Base-by-base conservation (phyloP, 1,140 invertebrate genomes). In the Hirudo medicinalis region DNA sequence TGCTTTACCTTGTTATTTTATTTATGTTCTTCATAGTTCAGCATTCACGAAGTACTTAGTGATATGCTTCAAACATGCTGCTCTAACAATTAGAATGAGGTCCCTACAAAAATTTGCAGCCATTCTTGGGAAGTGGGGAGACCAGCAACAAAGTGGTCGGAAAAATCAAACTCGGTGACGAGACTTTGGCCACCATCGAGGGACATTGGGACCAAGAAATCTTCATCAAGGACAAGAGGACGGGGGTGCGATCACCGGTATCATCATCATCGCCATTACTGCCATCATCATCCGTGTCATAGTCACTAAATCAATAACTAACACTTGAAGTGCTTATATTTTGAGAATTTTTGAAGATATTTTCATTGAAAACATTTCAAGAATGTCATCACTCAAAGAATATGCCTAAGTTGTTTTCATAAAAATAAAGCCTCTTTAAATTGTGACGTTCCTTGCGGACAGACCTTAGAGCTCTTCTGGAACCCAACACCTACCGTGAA, bases 131-230 rank as follows among this genome's bases (percentile, higher is more conserved):
- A 57, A 89, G 91, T 66, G 78, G 88, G 0, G 91, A 93, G 77
- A 85, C 88, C 74, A 78, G 79, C 67, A 97, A 97, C 83, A 86
- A 88, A 71, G 87, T 95, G 15, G 85, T 86, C 0, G 93, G 93
- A 11, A 87, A 90, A 76, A 89, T 97, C 67, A 90, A 89, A 77
- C 82, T 92, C 29, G 91, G 91, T 8, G 90, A 91, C 77, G 92
- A 96, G 77, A 92, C 91, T 0, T 77, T 96, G 32, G 89, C 90
- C 11, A 88, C 86, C 0, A 82, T 96, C 32, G 89, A 89, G 17
- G 93, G 93, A 0, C 90, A 93, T 78, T 97, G 93, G 93, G 93
- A 97, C 82, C 88, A 89, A 69, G 86, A 87, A 78, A 91, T 94
- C 71, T 85, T 85, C 74, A 87, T 93, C 73, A 89, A 89, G 76